phyloP scores from a whole-genome alignment of 2,797 vertebrate species.

The Melanotaenia pygmaea region DNA sequence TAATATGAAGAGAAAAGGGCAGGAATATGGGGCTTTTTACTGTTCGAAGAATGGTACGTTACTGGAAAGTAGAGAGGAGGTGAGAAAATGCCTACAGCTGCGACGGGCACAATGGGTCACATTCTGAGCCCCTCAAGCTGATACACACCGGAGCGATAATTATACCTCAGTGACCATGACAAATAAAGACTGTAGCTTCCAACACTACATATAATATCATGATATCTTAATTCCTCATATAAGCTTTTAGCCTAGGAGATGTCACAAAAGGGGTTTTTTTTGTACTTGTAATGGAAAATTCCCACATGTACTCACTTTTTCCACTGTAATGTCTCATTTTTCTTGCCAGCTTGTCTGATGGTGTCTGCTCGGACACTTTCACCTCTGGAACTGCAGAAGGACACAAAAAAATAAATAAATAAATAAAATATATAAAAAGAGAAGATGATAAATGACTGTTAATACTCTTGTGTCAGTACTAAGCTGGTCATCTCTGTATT shows the following conservation, averaged over 20 bases:
- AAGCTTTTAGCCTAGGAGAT: background rate
- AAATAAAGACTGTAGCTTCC: background rate
- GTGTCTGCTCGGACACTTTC: conserved; percentile 93
- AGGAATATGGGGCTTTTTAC: conserved; percentile 69
- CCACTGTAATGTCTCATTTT: conserved; percentile 89
- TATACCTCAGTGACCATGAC: conserved; percentile 37
- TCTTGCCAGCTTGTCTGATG: conserved; percentile 91
- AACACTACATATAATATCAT: background rate
- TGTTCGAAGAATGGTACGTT: conserved; percentile 50
- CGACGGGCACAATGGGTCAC: conserved; percentile 52
- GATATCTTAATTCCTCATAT: background rate
- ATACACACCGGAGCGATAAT: conserved; percentile 34
- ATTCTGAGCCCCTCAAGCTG: conserved; percentile 20
- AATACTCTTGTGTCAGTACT: background rate
- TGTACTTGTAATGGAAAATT: conserved; percentile 13
- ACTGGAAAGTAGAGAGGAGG: conserved; percentile 60
- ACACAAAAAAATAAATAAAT: background rate
- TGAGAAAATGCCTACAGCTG: conserved; percentile 70
- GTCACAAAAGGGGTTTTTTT: background rate
- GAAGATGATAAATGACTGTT: conserved; percentile 2
- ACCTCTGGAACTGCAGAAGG: conserved; percentile 84
- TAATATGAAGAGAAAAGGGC: conserved; percentile 64
- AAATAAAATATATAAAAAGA: background rate
- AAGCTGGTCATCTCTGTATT: conserved; percentile 36
- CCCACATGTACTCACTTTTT: conserved; percentile 80